Evolutionary conservation across 2,797 vertebrate species (phyloP).

Genomic region (Poeciliopsis infans): DNA sequence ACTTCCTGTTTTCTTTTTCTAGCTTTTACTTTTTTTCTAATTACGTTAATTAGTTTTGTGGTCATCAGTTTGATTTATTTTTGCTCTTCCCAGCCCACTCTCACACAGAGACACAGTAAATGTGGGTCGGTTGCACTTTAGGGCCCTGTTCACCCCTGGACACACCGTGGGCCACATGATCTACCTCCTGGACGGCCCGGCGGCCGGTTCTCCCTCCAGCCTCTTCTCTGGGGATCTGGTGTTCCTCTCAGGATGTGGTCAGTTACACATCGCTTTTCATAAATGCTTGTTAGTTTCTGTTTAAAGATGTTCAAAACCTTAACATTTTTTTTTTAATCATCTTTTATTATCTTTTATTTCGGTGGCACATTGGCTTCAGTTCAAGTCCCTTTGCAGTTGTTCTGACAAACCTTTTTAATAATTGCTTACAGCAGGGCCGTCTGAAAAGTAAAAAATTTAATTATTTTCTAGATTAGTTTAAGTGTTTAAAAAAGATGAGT

Average conservation of each 20-base stretch:
- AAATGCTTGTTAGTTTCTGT: neutral
- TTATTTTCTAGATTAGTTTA: neutral
- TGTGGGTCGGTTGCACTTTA: constrained; percentile 88
- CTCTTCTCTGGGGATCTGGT: constrained; percentile 97
- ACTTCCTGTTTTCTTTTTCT: neutral
- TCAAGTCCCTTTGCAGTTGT: neutral
- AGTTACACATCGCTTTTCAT: constrained; percentile 46
- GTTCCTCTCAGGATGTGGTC: constrained; percentile 96
- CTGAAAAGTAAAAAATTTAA: neutral
- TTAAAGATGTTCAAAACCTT: neutral
- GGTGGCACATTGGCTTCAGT: neutral
- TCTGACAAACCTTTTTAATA: neutral
- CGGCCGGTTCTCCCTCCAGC: constrained; percentile 85
- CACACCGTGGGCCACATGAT: constrained; percentile 97
- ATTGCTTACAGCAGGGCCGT: neutral
- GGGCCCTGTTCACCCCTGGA: constrained; percentile 91
- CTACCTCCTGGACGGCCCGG: constrained; percentile 89
- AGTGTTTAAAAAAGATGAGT: neutral
- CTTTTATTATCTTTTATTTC: neutral
- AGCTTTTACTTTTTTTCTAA: neutral
- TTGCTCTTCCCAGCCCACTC: constrained; percentile 80
- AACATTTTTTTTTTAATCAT: neutral
- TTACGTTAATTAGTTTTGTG: neutral
- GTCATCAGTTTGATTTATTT: neutral
- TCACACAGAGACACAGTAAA: constrained; percentile 87